Evolutionary conservation across 2,888 invertebrate species (phyloP).

Genomic region (Drosophila sordidapex): DNA sequence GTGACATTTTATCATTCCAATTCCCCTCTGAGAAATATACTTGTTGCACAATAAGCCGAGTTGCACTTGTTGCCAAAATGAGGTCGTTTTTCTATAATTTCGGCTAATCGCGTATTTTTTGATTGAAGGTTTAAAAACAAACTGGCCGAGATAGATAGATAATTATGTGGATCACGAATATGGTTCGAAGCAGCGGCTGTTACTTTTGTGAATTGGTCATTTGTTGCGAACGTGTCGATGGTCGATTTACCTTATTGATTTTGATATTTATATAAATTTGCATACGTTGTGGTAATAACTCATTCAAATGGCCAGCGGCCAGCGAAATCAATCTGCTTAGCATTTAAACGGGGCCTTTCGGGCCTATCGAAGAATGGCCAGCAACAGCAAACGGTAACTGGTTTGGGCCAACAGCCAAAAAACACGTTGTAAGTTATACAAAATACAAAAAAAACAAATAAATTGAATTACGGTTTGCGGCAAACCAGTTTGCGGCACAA

Average conservation of each 20-base stretch:
- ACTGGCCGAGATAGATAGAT: background rate
- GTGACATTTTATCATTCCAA: too few relatives aligned
- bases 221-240: slow-evolving; percentile 29
- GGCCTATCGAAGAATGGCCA: slow-evolving; percentile 40
- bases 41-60: background rate
- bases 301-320: slow-evolving; percentile 46
- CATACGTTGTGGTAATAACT: slow-evolving; percentile 74
- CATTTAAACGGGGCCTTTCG: slow-evolving; percentile 71
- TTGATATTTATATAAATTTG: slow-evolving; percentile 59
- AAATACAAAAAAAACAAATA: slow-evolving; percentile 50
- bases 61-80: background rate
- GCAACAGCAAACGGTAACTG: slow-evolving; percentile 50
- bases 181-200: background rate
- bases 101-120: background rate
- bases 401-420: slow-evolving; percentile 55
- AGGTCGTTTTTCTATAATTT: background rate
- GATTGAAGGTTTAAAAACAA: background rate
- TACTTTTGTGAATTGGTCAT: background rate
- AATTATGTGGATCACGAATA: background rate
- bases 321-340: slow-evolving; percentile 76
- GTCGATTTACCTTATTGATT: slow-evolving; percentile 34
- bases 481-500: slow-evolving; percentile 70
- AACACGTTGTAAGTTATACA: slow-evolving; percentile 66
- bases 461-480: slow-evolving; percentile 70
- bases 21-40: background rate